phyloP scores from a whole-genome alignment of 2,113 vertebrate species.

The Machaerirhynchus nigripectus region DNA sequence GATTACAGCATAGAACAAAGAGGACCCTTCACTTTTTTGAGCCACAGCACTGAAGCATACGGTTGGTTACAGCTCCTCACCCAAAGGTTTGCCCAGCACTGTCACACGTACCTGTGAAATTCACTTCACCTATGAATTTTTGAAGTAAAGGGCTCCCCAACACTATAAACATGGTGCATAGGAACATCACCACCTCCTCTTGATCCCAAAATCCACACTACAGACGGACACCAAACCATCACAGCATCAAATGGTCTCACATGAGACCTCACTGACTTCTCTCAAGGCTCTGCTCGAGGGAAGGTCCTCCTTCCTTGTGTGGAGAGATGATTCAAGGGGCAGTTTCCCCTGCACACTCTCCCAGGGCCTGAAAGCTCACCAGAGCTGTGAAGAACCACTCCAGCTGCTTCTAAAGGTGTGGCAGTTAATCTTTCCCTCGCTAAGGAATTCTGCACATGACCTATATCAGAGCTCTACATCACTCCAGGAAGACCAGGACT shows the following conservation, averaged over 20 bases:
- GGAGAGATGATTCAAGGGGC: neutral
- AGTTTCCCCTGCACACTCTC: neutral
- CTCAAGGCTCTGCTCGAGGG: neutral
- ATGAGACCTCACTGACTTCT: neutral
- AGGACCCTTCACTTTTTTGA: neutral
- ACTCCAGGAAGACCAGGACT: neutral
- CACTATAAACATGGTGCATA: rapidly evolving
- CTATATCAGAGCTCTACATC: neutral
- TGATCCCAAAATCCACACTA: neutral
- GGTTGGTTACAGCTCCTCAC: neutral
- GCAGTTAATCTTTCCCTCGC: neutral
- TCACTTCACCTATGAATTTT: neutral
- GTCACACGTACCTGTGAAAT: neutral
- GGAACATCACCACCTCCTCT: neutral
- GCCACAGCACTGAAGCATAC: neutral
- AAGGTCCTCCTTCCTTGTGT: neutral
- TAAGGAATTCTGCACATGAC: neutral
- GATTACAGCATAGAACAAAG: neutral
- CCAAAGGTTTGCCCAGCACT: neutral
- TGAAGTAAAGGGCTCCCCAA: neutral
- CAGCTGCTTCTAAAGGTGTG: neutral
- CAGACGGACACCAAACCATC: neutral
- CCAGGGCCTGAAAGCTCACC: neutral
- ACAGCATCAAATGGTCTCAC: neutral
- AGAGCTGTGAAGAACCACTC: neutral